phyloP scores from a whole-genome alignment of 2,888 invertebrate genomes.

The Anarsia innoxiella region DNA sequence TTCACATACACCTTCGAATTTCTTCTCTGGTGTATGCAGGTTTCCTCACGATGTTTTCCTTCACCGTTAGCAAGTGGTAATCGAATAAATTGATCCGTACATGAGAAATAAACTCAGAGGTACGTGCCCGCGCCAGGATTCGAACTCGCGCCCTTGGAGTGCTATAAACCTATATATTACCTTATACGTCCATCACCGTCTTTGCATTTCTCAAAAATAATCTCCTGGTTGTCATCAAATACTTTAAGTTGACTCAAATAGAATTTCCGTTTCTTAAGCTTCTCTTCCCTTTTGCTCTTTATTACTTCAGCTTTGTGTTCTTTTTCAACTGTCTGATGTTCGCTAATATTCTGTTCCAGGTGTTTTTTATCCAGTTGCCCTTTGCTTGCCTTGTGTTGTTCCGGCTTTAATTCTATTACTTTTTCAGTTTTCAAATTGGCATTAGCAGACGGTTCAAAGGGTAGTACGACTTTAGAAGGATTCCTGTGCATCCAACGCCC shows the following conservation, averaged over 20 bases:
- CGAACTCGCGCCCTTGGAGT: too few species aligned
- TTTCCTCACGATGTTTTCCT: too few species aligned
- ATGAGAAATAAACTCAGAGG: too few species aligned
- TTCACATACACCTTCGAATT: too few species aligned
- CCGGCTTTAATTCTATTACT: slow-evolving; percentile 47
- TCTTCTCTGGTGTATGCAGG: too few species aligned
- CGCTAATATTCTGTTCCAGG: slow-evolving; percentile 9
- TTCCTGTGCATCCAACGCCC: slow-evolving; percentile 69
- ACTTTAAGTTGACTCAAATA: slow-evolving; percentile 57
- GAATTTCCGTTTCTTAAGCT: slow-evolving; percentile 43
- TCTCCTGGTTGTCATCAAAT: slow-evolving; percentile 69
- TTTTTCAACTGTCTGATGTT: neutral
- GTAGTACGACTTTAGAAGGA: slow-evolving; percentile 67
- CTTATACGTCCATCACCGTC: slow-evolving; percentile 76
- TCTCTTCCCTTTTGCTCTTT: slow-evolving; percentile 41
- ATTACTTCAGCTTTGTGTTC: slow-evolving; percentile 36
- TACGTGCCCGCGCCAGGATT: too few species aligned
- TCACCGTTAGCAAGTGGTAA: too few species aligned
- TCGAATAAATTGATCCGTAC: too few species aligned
- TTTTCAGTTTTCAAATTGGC: slow-evolving; percentile 51
- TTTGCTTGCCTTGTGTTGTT: neutral
- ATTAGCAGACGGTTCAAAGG: slow-evolving; percentile 48
- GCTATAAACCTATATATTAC: slow-evolving; percentile 29
- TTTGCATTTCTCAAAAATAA: slow-evolving; percentile 77
- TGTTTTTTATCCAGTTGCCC: slow-evolving; percentile 8